Base-by-base conservation (phyloP, 2,888 invertebrate genomes). In the Serripes groenlandicus region DNA sequence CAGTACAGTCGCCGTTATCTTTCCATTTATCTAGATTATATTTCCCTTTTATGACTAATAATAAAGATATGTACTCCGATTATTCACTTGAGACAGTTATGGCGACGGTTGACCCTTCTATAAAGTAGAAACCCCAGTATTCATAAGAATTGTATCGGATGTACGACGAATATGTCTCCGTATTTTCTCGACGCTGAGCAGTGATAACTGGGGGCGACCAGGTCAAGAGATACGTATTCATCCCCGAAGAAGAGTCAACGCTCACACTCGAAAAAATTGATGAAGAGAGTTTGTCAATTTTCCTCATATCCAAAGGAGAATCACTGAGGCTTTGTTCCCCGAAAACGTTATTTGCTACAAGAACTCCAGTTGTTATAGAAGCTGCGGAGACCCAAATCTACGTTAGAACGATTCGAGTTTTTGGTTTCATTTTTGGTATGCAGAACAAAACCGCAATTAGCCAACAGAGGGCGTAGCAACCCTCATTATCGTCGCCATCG, bases 111-210 rank as follows among this genome's bases (percentile, higher is more conserved):
- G 75, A 76, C 4, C 69, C 69, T 23, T 68, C n/a, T 2, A 76
- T 54, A 18, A 76, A 35, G 32, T 69, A 76, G 26, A 76, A 76
- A 3, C 75, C 75, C 75, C 69, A 76, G 35, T 76, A 76, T 28
- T 76, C 69, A 32, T 76, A 76, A 0, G 26, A 23, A 11, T 68
- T 56, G 7, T 21, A 18, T 5, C 9, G 0, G 3, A 76, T 52
- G n/a, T 26, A 34, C 1, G 69, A 30, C 0, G 28, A 32, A 1
- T 30, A 30, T 1, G 32, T 54, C 23, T 4, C 3, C 2, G 30
- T 15, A 15, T 58, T 35, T 23, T 28, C n/a, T 26, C 54, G 26
- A 15, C 56, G n/a, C n/a, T 37, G 49, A 9, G 21, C 56, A 7
- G 11, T 9, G 26, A 34, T 52, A 23, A 76, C 42, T 21, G 23